Evolutionary conservation across 1,140 invertebrate species (phyloP), one percentile per base, ranked within the genome.

Genomic region (Sipha flava): DNA sequence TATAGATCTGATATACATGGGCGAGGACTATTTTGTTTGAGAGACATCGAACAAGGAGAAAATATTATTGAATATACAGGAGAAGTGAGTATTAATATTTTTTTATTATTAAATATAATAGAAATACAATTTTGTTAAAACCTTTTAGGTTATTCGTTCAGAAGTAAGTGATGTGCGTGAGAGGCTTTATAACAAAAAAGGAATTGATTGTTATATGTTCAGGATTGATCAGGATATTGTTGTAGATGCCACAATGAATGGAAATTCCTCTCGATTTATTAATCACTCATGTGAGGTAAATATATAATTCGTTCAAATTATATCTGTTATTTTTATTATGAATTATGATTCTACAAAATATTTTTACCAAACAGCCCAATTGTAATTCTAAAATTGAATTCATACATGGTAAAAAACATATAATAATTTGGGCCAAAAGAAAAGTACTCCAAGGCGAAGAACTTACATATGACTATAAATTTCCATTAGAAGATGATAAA

Each of bases 11-110:
- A 91, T 81, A 97, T 97, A 83, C 95, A 98, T 85, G 94, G 95
- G 79, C 89, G 95, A 83, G 96, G 96, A 34, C 87, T 98, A 68
- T 98, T 96, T 86, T 97, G 95, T 85, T 91, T 95, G 84, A 88
- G 95, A 83, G 94, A 96, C 84, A 96, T 98, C 83, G 95, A 97
- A 88, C 91, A 92, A 85, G 95, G 95, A 49, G 96, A 98, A 88
- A 97, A 98, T 95, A 94, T 98, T 79, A 98, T 98, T 83, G 96
- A 98, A 86, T 98, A 98, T 86, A 94, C 95, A 49, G 96, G 96
- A 79, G 95, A 98, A 88, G 90, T 91, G 85, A 85, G 84, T 47
- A 12, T 23, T 31, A 18, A 37, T n/a, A n/a, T n/a, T 62, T 29
- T 57, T 43, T 0, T 49, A 66, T 34, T 49, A 21, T 47, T 40